Evolutionary conservation across 2,113 vertebrate species (phyloP).

Genomic region (Rissa tridactyla): DNA sequence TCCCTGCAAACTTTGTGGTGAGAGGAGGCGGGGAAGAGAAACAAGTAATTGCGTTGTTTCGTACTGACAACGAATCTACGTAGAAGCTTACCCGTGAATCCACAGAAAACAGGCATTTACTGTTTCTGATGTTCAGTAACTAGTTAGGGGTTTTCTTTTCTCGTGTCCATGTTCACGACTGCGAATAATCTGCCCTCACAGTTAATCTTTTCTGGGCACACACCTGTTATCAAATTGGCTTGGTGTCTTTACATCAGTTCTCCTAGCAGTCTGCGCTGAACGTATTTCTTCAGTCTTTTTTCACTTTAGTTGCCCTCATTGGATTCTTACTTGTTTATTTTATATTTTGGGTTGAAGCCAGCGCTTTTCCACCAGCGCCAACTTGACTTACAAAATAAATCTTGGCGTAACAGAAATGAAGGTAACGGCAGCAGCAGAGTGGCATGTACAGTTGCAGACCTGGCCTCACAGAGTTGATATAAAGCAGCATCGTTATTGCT

Average conservation of each 20-base stretch:
- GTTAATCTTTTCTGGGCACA: not conserved
- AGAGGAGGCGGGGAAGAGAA: not conserved
- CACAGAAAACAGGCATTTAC: not conserved
- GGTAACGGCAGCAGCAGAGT: not conserved
- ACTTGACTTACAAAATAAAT: not conserved
- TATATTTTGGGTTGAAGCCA: not conserved
- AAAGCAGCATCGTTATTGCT: not conserved
- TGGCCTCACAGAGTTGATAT: not conserved
- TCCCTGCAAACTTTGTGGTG: not conserved
- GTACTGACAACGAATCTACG: not conserved
- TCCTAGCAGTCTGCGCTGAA: not conserved
- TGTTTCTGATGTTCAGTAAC: not conserved
- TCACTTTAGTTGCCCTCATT: not conserved
- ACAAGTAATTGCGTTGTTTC: not conserved
- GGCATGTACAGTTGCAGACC: not conserved
- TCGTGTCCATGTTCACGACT: fast-evolving
- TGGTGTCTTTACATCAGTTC: not conserved
- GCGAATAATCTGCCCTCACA: not conserved
- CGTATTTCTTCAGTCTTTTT: not conserved
- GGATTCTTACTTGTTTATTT: conserved; percentile 13
- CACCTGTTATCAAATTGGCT: not conserved
- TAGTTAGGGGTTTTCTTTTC: not conserved
- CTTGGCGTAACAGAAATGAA: not conserved
- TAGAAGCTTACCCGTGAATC: not conserved
- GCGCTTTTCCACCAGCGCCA: not conserved